Conservation (phyloP, 2,113 vertebrate species). For the Calyptomena viridis region DNA sequence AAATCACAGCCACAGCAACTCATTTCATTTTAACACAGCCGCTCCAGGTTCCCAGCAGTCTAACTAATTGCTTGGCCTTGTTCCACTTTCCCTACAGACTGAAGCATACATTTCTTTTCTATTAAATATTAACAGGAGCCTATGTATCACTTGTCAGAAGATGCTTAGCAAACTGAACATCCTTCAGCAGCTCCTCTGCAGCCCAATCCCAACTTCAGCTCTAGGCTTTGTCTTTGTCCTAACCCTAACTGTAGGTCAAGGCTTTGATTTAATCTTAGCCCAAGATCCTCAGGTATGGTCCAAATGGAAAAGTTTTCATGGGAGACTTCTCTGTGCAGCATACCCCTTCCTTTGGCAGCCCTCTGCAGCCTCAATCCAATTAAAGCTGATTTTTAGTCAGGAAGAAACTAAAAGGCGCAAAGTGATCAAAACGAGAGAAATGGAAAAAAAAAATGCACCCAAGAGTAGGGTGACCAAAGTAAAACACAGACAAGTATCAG, state of each 20-base stretch:
- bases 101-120: neutral
- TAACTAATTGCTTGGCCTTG: conserved; percentile 38
- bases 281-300: neutral
- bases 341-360: neutral
- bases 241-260: neutral
- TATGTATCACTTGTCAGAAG: neutral
- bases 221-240: neutral
- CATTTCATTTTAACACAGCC: conserved; percentile 27
- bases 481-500: neutral
- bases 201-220: neutral
- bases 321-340: neutral
- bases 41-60: conserved; percentile 15
- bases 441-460: neutral
- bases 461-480: neutral
- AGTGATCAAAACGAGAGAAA: neutral
- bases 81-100: conserved; percentile 32
- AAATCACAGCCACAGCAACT: conserved; percentile 25
- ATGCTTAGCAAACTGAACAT: neutral
- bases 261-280: neutral
- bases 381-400: neutral
- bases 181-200: neutral
- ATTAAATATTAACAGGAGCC: neutral
- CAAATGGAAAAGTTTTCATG: neutral
- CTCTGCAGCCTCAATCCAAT: neutral
- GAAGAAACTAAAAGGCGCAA: neutral